Evolutionary conservation across 2,888 invertebrate genomes (phyloP).

Genomic region (Leistus spinibarbis): DNA sequence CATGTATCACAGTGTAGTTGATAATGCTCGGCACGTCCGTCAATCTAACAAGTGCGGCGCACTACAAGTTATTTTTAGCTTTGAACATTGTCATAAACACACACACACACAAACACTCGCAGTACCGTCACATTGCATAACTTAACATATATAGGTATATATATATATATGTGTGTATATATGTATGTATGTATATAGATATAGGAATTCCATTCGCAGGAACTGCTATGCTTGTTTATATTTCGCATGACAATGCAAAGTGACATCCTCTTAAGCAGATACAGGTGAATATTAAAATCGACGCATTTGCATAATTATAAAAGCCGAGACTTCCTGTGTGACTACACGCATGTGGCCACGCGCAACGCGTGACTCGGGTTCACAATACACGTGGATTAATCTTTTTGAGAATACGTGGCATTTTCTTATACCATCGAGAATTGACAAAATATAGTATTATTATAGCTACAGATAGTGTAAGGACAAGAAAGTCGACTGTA

Average conservation of each 20-base stretch:
- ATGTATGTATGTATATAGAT: background rate
- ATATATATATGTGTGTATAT: background rate
- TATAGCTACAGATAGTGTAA: no score
- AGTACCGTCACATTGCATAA: constrained; percentile 5
- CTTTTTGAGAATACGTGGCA: no score
- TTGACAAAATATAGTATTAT: no score
- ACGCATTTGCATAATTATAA: constrained; percentile 28
- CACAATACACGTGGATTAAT: background rate
- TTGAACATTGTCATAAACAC: constrained; percentile 19
- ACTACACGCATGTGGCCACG: background rate
- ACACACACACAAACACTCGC: constrained; percentile 10
- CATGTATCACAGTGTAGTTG: constrained; percentile 5
- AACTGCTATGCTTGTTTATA: constrained; percentile 3
- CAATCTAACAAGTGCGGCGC: constrained; percentile 17
- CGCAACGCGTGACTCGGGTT: background rate
- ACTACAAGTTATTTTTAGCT: constrained; percentile 13
- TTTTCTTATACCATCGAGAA: no score
- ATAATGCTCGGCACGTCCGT: constrained; percentile 7
- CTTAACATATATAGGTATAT: background rate
- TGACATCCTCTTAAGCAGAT: constrained; percentile 22
- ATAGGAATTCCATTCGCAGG: background rate
- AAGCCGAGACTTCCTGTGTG: constrained; percentile 20
- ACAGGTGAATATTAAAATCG: constrained; percentile 31
- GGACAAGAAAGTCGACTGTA: no score
- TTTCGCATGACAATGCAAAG: constrained; percentile 31